Base-by-base conservation (phyloP, 1,140 invertebrate species). In the Sinonovacula constricta region DNA sequence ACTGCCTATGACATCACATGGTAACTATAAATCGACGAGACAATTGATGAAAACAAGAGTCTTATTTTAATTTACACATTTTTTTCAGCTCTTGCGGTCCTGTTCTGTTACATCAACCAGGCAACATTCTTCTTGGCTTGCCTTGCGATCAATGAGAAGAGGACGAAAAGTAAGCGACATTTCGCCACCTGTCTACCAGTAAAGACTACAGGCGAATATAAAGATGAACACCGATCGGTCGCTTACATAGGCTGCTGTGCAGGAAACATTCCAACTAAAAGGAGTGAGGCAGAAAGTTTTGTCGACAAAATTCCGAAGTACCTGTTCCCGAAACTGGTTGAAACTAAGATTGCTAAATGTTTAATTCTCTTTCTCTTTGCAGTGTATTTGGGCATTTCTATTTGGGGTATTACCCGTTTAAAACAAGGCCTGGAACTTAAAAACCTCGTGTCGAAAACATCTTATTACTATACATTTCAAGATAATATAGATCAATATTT, bases 291-390 rank as follows among this genome's bases (percentile, higher is more conserved):
- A 1, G 74, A 77, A 57, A 68, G 74, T 60, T 60, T 68, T 57
- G 14, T 77, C 3, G 74, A 77, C 53, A 77, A 77, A 51, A 30
- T 77, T 45, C 74, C 74, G 26, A 31, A 65, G 28, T 77, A 65
- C 63, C 24, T 77, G 10, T 14, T 77, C 4, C 74, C 74, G 12
- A 77, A 77, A 68, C 57, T 77, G 5, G 74, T 77, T 68, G 28
- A 68, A 7, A 79, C 62, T n/a, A 24, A 49, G 10, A 74, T 94
- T 57, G 97, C 96, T 1, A 93, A 91, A 80, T 72, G 83, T 0
- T 56, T 96, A 5, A 75, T 80, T n/a, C 2, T 79, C 0, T 45
- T 81, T 4, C 3, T 59, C 0, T 79, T 79, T 67, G 1, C 49
- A 26, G 59, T 12, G 7, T 83, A 80, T 53, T 22, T 83, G 15